These are phyloP conservation scores for Drosophila macrospina DNA, from an alignment of 2,888 invertebrate species.

Conservation along the genomic window DNA sequence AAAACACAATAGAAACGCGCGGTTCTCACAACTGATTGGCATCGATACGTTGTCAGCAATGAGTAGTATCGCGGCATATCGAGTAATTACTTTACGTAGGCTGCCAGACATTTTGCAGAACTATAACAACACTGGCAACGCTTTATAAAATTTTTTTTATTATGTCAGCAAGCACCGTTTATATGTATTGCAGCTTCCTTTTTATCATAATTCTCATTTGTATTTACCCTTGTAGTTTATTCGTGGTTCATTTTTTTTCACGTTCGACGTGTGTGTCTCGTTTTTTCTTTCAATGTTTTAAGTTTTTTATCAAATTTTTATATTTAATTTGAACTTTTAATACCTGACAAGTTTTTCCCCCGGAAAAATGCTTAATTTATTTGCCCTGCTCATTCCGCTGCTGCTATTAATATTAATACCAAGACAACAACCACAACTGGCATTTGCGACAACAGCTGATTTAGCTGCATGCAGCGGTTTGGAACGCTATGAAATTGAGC, in stretches of 20 bases:
- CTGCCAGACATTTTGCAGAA: background rate
- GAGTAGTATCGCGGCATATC: background rate
- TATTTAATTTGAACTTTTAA: slow-evolving; percentile 24
- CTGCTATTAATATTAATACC: slow-evolving; percentile 32
- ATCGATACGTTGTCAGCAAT: background rate
- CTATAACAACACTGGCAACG: slow-evolving; percentile 1
- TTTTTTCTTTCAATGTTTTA: slow-evolving; percentile 56
- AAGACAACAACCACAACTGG: slow-evolving; percentile 8
- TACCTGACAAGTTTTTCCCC: slow-evolving; percentile 67
- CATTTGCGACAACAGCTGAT: slow-evolving; percentile 47
- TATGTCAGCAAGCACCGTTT: slow-evolving; percentile 1
- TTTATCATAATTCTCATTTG: slow-evolving; percentile 36
- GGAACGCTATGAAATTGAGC: slow-evolving; percentile 84
- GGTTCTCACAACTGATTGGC: background rate
- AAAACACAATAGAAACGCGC: slow-evolving; percentile 8
- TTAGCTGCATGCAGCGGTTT: slow-evolving; percentile 60
- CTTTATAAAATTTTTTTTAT: background rate
- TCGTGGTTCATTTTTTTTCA: slow-evolving; percentile 27
- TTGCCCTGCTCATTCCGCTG: slow-evolving; percentile 29
- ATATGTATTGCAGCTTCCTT: slow-evolving; percentile 42
- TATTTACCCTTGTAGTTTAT: slow-evolving; percentile 28
- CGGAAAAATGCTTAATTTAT: slow-evolving; percentile 63
- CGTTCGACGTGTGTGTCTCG: slow-evolving; percentile 21
- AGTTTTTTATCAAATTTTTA: slow-evolving; percentile 37
- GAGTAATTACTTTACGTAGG: background rate